Evolutionary conservation across 2,888 invertebrate species (phyloP), one percentile per base, ranked within the genome.

Genomic region (Myopa testacea): DNA sequence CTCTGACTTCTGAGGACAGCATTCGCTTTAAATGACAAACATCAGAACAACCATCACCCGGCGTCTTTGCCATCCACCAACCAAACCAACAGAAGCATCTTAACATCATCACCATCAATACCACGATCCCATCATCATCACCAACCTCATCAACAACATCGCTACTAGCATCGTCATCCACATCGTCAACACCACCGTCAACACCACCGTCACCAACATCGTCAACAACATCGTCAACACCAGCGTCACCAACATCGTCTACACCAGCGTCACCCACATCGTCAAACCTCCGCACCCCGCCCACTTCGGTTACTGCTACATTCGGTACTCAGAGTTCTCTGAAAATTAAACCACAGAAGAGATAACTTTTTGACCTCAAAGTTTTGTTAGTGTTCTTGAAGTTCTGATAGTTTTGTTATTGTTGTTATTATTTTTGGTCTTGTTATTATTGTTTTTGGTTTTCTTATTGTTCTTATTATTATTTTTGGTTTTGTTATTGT

Each of bases 301-400:
- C 26, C 26, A 26, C 26, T 26, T 26, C 26, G 26, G 26, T 26
- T 73, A 14, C 60, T 60, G 45, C 45, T 45, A 3, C 45, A 45
- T 45, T 8, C 45, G 45, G 40, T n/a, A 62, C 19, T 40, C 62
- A 19, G 38, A 67, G 45, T 62, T 75, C 60, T 77, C 76, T 76
- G 73, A 55, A 81, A 78, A 77, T 78, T 81, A 80, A 81, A 71
- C 82, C 81, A 81, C 82, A 82, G 81, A 82, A 81, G 81, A 81
- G 81, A 83, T 81, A 83, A 83, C 81, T 81, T 83, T 82, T 78
- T 80, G 80, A 82, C 82, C 82, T 81, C 80, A 81, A 82, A 81
- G 73, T 81, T 81, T 71, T 60, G 19, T 72, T 65, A 45, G 70
- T 73, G 67, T 63, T 58, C 70, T 26, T 34, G 8, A 14, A 12